Percentiles rank a stretch among this genome's conserved stretches.
These are phyloP conservation scores for Pangasius mekongensis DNA, from an alignment of 2,797 vertebrate species.

Conservation along the genomic window DNA sequence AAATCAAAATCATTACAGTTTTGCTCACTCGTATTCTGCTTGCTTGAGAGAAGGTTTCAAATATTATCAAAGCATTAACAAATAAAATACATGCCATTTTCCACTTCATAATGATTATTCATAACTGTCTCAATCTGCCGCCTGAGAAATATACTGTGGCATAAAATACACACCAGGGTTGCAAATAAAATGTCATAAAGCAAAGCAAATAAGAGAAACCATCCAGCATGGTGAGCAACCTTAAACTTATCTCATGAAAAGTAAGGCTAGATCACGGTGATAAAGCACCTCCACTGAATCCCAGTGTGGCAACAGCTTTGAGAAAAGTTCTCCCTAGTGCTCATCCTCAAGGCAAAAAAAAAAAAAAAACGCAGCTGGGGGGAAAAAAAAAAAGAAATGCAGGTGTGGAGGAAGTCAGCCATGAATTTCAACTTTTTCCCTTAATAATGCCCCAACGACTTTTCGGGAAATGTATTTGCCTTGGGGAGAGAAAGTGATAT, in stretches of 20 bases:
- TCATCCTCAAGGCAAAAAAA: constrained; percentile 1
- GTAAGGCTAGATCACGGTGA: constrained; percentile 5
- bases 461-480: constrained; percentile 52
- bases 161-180: background rate
- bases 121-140: background rate
- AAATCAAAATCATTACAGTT: constrained; percentile 8
- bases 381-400: constrained; percentile 21
- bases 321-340: constrained; percentile 20
- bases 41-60: background rate
- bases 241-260: background rate
- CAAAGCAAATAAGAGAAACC: constrained; percentile 4
- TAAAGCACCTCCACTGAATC: constrained; percentile 26
- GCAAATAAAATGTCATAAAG: background rate
- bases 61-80: constrained; percentile 19
- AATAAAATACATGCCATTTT: background rate
- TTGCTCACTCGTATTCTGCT: background rate
- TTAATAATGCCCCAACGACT: constrained; percentile 48
- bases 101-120: background rate
- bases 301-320: constrained; percentile 15
- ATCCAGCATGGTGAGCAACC: background rate
- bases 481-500: constrained; percentile 53
- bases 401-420: constrained; percentile 35
- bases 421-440: constrained; percentile 48
- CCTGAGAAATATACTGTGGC: background rate
- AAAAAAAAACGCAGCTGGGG: constrained; percentile 30